phyloP scores from a whole-genome alignment of 2,113 vertebrate genomes.

The Ptychochromis oligacanthus region DNA sequence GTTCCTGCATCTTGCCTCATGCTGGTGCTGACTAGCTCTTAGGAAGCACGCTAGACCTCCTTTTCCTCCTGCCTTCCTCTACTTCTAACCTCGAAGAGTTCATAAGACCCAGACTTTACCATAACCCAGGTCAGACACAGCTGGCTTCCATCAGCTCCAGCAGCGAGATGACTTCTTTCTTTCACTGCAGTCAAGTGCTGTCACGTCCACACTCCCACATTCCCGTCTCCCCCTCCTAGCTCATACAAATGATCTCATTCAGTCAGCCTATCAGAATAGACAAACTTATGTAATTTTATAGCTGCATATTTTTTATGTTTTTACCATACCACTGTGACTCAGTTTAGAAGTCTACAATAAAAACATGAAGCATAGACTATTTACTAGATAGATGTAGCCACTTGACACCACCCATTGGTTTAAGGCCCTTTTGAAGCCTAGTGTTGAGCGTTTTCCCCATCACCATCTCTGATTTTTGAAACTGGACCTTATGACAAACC shows the following conservation, averaged over 20 bases:
- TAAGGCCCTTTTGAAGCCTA: no score
- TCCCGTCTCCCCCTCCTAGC: slow-evolving; percentile 5
- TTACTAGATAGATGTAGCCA: fast-evolving
- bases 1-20: slow-evolving; percentile 18
- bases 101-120: slow-evolving; percentile 40
- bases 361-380: background rate
- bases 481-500: no score
- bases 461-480: no score
- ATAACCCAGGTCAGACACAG: slow-evolving; percentile 52
- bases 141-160: slow-evolving; percentile 69
- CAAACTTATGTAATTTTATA: background rate
- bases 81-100: slow-evolving; percentile 11
- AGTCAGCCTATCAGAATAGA: background rate
- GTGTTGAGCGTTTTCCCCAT: no score
- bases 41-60: slow-evolving; percentile 26
- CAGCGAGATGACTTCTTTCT: slow-evolving; percentile 43
- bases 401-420: background rate
- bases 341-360: background rate
- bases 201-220: slow-evolving; percentile 39
- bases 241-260: slow-evolving; percentile 36
- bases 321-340: background rate
- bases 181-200: slow-evolving; percentile 36
- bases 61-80: slow-evolving; percentile 11
- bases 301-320: background rate
- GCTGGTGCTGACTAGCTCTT: slow-evolving; percentile 42